These are phyloP conservation scores for Platyrinchus mystaceus DNA, from an alignment of 2,797 vertebrate species.

Conservation along the genomic window DNA sequence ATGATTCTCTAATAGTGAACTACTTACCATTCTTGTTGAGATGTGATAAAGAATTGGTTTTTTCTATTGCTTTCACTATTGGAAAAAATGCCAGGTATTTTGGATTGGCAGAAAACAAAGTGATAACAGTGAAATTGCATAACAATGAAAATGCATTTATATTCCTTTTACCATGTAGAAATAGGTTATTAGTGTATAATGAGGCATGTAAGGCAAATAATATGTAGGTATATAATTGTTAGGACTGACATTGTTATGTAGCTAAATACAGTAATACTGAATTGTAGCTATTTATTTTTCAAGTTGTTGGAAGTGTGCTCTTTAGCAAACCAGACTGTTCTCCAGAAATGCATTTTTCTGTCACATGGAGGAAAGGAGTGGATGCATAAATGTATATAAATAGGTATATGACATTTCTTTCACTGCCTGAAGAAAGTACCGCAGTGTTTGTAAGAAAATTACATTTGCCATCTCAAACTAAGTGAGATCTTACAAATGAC, in stretches of 20 bases:
- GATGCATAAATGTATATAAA: neutral
- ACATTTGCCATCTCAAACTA: neutral
- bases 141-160: neutral
- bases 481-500: neutral
- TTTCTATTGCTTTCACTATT: neutral
- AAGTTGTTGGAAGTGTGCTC: neutral
- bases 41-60: neutral
- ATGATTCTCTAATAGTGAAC: neutral
- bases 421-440: neutral
- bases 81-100: neutral
- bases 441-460: neutral
- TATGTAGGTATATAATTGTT: neutral
- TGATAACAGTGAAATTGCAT: neutral
- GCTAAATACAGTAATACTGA: neutral
- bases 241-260: neutral
- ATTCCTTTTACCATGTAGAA: neutral
- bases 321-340: neutral
- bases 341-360: neutral
- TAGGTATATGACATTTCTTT: neutral
- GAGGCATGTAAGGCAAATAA: neutral
- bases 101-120: neutral
- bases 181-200: neutral
- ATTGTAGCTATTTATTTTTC: slow-evolving; percentile 7
- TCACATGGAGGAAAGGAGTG: neutral
- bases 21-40: neutral